These are phyloP conservation scores for Operophtera brumata DNA, from an alignment of 2,888 invertebrate species.

Conservation along the genomic window DNA sequence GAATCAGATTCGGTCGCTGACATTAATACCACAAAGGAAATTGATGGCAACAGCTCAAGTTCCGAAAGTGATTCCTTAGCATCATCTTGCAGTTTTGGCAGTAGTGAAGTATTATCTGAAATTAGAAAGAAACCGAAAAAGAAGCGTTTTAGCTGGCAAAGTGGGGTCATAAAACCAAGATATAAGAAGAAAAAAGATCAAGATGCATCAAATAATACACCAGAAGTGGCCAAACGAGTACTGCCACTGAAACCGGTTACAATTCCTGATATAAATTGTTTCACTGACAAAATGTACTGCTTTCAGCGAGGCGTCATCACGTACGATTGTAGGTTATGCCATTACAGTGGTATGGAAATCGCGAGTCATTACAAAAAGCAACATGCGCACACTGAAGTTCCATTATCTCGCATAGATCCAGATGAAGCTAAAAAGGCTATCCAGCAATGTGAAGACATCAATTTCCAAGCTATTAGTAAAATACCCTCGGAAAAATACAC, in stretches of 20 bases:
- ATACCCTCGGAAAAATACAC: conserved; percentile 59
- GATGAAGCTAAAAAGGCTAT: conserved; percentile 77
- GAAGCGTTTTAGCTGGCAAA: conserved; percentile 59
- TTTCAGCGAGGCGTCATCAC: conserved; percentile 55
- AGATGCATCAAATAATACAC: not conserved
- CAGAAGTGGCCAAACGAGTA: not conserved
- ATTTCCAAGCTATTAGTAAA: conserved; percentile 59
- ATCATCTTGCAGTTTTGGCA: conserved; percentile 58
- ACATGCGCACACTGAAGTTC: conserved; percentile 84
- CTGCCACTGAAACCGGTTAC: conserved; percentile 25
- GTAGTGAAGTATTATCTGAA: conserved; percentile 53
- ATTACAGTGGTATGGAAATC: conserved; percentile 80
- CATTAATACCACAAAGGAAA: conserved; percentile 42
- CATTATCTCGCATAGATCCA: conserved; percentile 81
- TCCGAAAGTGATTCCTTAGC: conserved; percentile 58
- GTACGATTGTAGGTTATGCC: conserved; percentile 82
- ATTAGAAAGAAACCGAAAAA: conserved; percentile 58
- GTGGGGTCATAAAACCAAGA: conserved; percentile 66
- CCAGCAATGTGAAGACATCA: conserved; percentile 71
- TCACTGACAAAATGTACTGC: conserved; percentile 69
- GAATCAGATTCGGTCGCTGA: conserved; percentile 62
- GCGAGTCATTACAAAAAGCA: conserved; percentile 83
- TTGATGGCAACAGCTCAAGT: conserved; percentile 51
- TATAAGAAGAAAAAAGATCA: conserved; percentile 58
- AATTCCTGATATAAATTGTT: conserved; percentile 55